These are phyloP conservation scores for Nanorana parkeri DNA, from an alignment of 2,113 vertebrate species.

Conservation along the genomic window DNA sequence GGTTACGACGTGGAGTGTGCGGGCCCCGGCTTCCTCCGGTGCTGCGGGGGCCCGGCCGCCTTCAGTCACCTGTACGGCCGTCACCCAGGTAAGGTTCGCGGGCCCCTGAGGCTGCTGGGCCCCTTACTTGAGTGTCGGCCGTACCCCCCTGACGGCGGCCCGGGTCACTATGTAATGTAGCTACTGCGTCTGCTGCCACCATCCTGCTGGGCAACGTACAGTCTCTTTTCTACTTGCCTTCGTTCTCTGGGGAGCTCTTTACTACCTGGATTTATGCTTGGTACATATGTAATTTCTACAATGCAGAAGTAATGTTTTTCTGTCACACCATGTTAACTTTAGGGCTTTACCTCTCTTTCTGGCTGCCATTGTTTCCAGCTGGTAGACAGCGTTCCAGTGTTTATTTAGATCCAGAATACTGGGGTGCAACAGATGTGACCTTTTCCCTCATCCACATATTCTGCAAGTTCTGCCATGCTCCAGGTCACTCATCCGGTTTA, in stretches of 20 bases:
- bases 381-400: not conserved
- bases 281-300: not conserved
- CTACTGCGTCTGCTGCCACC: not conserved
- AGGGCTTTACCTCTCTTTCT: not conserved
- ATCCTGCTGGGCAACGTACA: not conserved
- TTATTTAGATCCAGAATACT: not conserved
- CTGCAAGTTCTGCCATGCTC: constrained; percentile 17
- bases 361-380: not conserved
- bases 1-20: too few relatives aligned
- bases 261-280: not conserved
- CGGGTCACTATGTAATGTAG: not conserved
- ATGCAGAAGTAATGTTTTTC: not conserved
- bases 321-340: not conserved
- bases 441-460: constrained; percentile 4
- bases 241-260: not conserved
- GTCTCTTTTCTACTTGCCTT: not conserved
- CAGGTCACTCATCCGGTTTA: constrained; percentile 28
- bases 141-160: too few relatives aligned
- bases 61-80: too few relatives aligned
- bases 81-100: too few relatives aligned
- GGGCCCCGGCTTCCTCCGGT: too few relatives aligned
- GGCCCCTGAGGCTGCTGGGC: too few relatives aligned
- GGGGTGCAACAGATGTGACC: constrained; percentile 18
- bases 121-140: too few relatives aligned
- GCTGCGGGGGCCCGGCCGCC: too few relatives aligned